Evolutionary conservation across 2,113 vertebrate genomes (phyloP).

Genomic region (Pimephales promelas): DNA sequence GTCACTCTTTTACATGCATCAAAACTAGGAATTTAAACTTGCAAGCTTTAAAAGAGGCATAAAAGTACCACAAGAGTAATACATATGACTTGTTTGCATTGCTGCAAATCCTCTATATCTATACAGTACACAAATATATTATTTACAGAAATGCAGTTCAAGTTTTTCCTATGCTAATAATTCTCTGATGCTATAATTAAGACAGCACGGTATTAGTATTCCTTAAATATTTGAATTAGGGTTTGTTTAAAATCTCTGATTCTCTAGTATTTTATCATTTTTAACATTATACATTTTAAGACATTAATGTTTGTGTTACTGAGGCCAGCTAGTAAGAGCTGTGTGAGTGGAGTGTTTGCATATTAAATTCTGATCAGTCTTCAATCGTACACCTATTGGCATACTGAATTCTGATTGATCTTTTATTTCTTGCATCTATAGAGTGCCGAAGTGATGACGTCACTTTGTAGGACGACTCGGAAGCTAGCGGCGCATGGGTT

Average conservation of each 20-base stretch:
- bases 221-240: not conserved
- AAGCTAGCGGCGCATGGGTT: too few species aligned
- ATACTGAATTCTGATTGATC: not conserved
- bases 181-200: not conserved
- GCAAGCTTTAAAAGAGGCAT: not conserved
- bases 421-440: not conserved
- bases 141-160: not conserved
- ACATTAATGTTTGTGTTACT: too few species aligned
- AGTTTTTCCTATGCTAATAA: not conserved
- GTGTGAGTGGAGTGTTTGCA: too few species aligned
- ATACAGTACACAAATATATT: not conserved
- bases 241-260: not conserved
- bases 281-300: too few species aligned
- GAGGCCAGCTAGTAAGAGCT: too few species aligned
- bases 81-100: not conserved
- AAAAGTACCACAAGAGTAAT: not conserved
- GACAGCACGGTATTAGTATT: not conserved
- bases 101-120: not conserved
- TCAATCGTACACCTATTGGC: not conserved
- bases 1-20: not conserved
- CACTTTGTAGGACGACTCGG: too few species aligned
- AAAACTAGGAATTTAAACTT: not conserved
- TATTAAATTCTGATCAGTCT: too few species aligned
- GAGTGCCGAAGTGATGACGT: too few species aligned
- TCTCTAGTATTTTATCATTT: too few species aligned